A percentile compares a stretch with the other conserved stretches of the same genome.
phyloP scores from a whole-genome alignment of 2,113 vertebrate species.

The Lepus europaeus region DNA sequence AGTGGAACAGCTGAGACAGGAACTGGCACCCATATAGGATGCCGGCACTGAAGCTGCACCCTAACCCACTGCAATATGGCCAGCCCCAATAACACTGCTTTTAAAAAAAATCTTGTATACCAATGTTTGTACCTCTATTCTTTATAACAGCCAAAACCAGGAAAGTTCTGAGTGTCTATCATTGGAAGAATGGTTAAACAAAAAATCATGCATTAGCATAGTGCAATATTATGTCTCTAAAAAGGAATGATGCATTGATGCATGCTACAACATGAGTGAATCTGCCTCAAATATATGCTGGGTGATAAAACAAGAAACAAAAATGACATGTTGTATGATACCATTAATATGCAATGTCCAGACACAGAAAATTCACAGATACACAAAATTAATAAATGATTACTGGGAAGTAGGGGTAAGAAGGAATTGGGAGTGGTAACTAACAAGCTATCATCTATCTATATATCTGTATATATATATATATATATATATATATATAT shows the following conservation, averaged over 20 bases:
- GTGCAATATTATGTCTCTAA: background rate
- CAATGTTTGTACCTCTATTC: background rate
- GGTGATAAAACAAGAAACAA: slow-evolving; percentile 11
- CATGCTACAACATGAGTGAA: slow-evolving; percentile 2
- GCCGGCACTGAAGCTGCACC: too few species aligned
- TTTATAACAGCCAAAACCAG: slow-evolving; percentile 9
- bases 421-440: background rate
- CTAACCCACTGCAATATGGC: too few species aligned
- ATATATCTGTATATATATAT: too few species aligned
- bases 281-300: background rate
- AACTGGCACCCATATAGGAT: too few species aligned
- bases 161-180: background rate
- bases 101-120: background rate
- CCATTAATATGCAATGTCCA: background rate
- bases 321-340: background rate
- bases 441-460: background rate
- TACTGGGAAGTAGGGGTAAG: background rate
- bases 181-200: slow-evolving; percentile 20
- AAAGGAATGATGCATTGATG: background rate
- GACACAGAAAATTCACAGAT: background rate
- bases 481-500: too few species aligned
- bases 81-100: background rate
- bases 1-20: too few species aligned
- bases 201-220: background rate
- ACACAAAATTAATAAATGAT: background rate